Percentiles rank a stretch among this genome's conserved stretches.
Evolutionary conservation across 1,140 invertebrate species (phyloP).

Genomic region (Heliconius himera): DNA sequence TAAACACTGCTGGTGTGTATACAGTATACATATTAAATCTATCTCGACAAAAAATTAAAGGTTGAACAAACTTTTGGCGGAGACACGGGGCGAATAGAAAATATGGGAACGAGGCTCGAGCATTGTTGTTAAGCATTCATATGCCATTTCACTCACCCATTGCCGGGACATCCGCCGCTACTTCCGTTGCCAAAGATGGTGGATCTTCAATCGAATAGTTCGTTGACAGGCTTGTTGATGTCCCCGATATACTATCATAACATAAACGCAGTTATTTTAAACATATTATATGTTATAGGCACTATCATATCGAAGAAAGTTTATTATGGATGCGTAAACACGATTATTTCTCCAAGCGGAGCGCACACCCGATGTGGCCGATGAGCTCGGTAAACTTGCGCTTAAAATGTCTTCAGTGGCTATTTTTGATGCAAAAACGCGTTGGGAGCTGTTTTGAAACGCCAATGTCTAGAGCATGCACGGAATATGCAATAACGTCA

Average conservation of each 20-base stretch:
- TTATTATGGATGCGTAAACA: constrained; percentile 40
- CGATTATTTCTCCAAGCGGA: constrained; percentile 46
- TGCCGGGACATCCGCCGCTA: constrained; percentile 76
- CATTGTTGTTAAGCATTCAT: constrained; percentile 78
- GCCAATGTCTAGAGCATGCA: constrained; percentile 81
- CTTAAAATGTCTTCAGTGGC: constrained; percentile 72
- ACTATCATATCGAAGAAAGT: constrained; percentile 33
- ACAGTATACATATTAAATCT: constrained; percentile 51
- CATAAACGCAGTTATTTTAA: constrained; percentile 50
- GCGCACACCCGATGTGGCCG: constrained; percentile 66
- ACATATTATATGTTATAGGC: constrained; percentile 26
- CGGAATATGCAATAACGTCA: constrained; percentile 79
- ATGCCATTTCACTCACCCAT: constrained; percentile 77
- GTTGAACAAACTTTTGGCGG: constrained; percentile 79
- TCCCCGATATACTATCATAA: constrained; percentile 59
- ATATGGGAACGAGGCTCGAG: constrained; percentile 69
- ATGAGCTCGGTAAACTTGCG: constrained; percentile 70
- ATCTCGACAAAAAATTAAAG: constrained; percentile 75
- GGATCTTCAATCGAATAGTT: constrained; percentile 71
- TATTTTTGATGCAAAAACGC: constrained; percentile 80
- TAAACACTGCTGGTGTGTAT: constrained; percentile 27
- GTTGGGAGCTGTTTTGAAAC: constrained; percentile 64
- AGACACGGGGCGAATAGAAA: constrained; percentile 77
- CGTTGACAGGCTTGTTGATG: constrained; percentile 69
- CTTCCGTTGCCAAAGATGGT: constrained; percentile 81